Conservation (phyloP, 1,140 invertebrate species). For the Hycleus phaleratus region DNA sequence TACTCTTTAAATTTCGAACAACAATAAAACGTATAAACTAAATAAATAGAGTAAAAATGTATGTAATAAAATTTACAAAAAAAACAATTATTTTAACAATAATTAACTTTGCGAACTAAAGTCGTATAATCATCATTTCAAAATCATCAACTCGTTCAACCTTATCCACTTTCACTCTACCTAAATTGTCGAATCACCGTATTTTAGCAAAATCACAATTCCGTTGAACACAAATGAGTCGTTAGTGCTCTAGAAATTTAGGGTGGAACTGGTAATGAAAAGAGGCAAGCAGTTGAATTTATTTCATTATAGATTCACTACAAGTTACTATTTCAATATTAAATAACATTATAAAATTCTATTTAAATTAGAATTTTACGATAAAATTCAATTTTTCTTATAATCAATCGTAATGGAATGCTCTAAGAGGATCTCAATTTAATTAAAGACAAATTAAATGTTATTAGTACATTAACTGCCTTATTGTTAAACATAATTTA, state of each 20-base stretch:
- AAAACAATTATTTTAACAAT: constrained; percentile 3
- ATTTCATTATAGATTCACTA: constrained; percentile 12
- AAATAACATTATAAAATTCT: too few species aligned
- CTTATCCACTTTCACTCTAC: constrained; percentile 13
- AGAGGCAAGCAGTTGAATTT: constrained; percentile 9
- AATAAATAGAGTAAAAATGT: background rate
- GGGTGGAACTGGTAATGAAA: constrained; percentile 5
- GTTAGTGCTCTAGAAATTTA: constrained; percentile 9
- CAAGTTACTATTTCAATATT: too few species aligned
- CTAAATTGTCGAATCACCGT: constrained; percentile 15
- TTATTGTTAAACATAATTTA: too few species aligned
- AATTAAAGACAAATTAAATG: too few species aligned
- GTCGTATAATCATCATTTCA: constrained; percentile 13
- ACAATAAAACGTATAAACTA: background rate
- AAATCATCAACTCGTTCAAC: constrained; percentile 12
- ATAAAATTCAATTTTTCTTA: too few species aligned
- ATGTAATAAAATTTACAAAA: background rate
- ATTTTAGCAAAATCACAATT: constrained; percentile 15
- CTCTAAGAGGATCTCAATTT: too few species aligned
- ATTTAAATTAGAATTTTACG: too few species aligned
- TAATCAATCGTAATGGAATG: too few species aligned
- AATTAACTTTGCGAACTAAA: constrained; percentile 8
- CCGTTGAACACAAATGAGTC: constrained; percentile 15
- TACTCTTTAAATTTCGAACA: background rate
- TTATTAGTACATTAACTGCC: too few species aligned